Conservation (phyloP, 1,140 invertebrate genomes). For the Lerema accius region DNA sequence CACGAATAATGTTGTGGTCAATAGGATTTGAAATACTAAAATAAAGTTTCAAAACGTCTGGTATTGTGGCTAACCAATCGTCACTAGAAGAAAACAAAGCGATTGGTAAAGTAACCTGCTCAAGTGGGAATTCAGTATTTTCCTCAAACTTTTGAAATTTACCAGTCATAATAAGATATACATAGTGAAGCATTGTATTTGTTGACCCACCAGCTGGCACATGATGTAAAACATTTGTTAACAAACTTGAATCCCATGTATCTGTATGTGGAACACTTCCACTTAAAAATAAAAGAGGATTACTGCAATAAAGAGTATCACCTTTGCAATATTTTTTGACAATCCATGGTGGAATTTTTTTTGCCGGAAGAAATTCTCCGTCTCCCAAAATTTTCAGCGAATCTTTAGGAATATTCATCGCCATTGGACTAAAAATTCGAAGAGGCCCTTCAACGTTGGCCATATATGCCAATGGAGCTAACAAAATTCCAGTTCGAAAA, state of each 20-base stretch:
- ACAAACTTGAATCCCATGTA: constrained; percentile 78
- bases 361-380: constrained; percentile 86
- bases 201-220: constrained; percentile 91
- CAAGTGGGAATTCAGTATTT: constrained; percentile 83
- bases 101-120: constrained; percentile 85
- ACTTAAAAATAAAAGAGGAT: constrained; percentile 84
- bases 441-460: constrained; percentile 86
- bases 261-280: constrained; percentile 86
- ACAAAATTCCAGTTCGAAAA: constrained; percentile 83
- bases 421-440: constrained; percentile 81
- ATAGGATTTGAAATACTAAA: constrained; percentile 56
- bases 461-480: constrained; percentile 90
- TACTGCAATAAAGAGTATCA: constrained; percentile 83
- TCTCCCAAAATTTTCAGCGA: constrained; percentile 82
- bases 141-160: constrained; percentile 86
- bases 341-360: constrained; percentile 82
- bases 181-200: constrained; percentile 88
- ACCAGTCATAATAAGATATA: constrained; percentile 84
- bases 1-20: constrained; percentile 55
- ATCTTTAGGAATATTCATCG: constrained; percentile 77
- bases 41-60: constrained; percentile 62
- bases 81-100: constrained; percentile 87
- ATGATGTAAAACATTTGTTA: constrained; percentile 87
- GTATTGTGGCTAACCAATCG: constrained; percentile 86
- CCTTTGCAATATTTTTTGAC: constrained; percentile 83